These are phyloP conservation scores for Lerema accius DNA, from an alignment of 1,140 invertebrate genomes.

Conservation along the genomic window DNA sequence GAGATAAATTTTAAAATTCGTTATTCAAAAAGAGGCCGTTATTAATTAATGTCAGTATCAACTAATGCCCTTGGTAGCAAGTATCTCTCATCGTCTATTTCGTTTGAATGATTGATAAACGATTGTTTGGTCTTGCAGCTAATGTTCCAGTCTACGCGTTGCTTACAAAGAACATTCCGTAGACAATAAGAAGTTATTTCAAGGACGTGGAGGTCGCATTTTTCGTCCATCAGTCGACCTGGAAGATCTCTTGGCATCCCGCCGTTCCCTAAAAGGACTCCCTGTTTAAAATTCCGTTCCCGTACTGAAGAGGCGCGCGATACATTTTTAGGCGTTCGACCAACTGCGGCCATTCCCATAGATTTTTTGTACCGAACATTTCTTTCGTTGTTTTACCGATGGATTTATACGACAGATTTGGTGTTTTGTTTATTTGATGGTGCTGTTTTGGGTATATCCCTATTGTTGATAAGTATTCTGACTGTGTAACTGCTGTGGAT, in stretches of 20 bases:
- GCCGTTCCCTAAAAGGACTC: slow-evolving; percentile 56
- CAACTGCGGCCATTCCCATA: slow-evolving; percentile 57
- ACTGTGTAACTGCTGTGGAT: neutral
- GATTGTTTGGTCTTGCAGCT: neutral
- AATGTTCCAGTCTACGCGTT: neutral
- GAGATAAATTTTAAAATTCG: neutral
- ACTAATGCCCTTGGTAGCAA: neutral
- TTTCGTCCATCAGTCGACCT: slow-evolving; percentile 39
- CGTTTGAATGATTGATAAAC: neutral
- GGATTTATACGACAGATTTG: slow-evolving; percentile 46
- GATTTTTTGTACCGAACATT: slow-evolving; percentile 49
- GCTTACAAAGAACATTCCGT: slow-evolving; percentile 6
- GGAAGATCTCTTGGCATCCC: slow-evolving; percentile 42
- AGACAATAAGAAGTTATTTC: slow-evolving; percentile 31
- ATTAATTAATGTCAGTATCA: neutral
- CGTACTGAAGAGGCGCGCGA: slow-evolving; percentile 54
- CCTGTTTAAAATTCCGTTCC: slow-evolving; percentile 70
- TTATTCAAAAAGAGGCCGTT: neutral
- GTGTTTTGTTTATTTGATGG: slow-evolving; percentile 15
- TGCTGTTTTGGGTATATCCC: neutral
- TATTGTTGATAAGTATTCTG: neutral
- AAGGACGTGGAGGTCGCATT: slow-evolving; percentile 33
- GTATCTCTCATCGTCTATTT: neutral
- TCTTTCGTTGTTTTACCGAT: slow-evolving; percentile 50
- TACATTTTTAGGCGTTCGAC: slow-evolving; percentile 68